phyloP scores from a whole-genome alignment of 2,113 vertebrate species.

The Phalacrocorax brasilianus region DNA sequence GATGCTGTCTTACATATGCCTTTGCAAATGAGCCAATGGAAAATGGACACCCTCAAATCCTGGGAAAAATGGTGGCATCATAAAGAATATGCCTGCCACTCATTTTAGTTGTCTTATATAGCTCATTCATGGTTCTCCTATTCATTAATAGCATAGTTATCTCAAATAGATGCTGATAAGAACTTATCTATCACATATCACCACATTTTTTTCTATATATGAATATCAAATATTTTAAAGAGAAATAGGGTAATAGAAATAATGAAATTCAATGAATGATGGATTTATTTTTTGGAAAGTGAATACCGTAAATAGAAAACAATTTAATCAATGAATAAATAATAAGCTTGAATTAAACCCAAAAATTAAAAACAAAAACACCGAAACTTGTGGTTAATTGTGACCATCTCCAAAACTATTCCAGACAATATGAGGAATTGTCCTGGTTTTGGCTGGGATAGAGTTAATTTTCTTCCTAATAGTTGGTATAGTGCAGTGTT shows the following conservation, averaged over 20 bases:
- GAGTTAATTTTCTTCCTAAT: too few species aligned
- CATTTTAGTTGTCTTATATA: neutral
- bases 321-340: neutral
- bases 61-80: neutral
- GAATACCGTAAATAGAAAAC: neutral
- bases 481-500: too few species aligned
- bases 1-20: neutral
- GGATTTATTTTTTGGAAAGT: neutral
- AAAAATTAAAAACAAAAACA: neutral
- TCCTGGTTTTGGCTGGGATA: neutral
- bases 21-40: neutral
- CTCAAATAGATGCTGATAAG: neutral
- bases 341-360: conserved; percentile 7
- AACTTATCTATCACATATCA: neutral
- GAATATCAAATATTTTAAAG: neutral
- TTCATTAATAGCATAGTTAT: neutral
- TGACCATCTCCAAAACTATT: conserved; percentile 22
- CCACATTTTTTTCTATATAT: neutral
- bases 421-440: conserved; percentile 9
- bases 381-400: neutral
- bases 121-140: neutral
- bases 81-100: neutral
- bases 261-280: neutral
- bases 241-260: neutral
- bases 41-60: neutral